Conservation (phyloP, 2,797 vertebrate genomes). For the Taenioides sp. region DNA sequence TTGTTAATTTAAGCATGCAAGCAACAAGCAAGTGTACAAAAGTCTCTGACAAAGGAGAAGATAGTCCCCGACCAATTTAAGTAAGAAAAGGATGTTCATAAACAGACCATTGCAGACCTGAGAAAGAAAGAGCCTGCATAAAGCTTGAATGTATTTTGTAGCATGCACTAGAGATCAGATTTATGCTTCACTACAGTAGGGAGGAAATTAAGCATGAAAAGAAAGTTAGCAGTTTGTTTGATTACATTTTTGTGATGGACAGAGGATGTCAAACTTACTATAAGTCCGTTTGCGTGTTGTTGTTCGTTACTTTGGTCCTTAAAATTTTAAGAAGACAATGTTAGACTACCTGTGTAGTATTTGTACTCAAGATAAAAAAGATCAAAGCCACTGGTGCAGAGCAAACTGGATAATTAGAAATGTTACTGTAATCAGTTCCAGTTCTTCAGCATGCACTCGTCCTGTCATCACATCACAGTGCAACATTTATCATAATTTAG, state of each 20-base stretch:
- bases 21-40: constrained; percentile 24
- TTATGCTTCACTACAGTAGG: constrained; percentile 42
- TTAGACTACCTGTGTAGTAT: constrained; percentile 78
- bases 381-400: constrained; percentile 31
- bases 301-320: constrained; percentile 99
- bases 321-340: constrained; percentile 89
- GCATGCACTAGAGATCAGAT: constrained; percentile 81
- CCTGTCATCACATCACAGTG: constrained; percentile 65
- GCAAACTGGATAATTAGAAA: constrained; percentile 39
- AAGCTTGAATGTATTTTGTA: constrained; percentile 72
- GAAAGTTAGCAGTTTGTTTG: constrained; percentile 63
- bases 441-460: constrained; percentile 39
- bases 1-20: constrained; percentile 36
- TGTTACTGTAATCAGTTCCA: constrained; percentile 16
- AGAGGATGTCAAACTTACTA: constrained; percentile 92
- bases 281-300: constrained; percentile 98
- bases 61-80: constrained; percentile 43
- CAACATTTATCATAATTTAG: background rate
- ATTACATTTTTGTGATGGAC: constrained; percentile 63
- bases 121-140: constrained; percentile 42
- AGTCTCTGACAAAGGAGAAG: constrained; percentile 39
- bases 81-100: constrained; percentile 38
- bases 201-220: constrained; percentile 64
- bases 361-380: constrained; percentile 45
- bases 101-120: constrained; percentile 60